phyloP scores from a whole-genome alignment of 1,140 invertebrate genomes.

The Physella acuta region DNA sequence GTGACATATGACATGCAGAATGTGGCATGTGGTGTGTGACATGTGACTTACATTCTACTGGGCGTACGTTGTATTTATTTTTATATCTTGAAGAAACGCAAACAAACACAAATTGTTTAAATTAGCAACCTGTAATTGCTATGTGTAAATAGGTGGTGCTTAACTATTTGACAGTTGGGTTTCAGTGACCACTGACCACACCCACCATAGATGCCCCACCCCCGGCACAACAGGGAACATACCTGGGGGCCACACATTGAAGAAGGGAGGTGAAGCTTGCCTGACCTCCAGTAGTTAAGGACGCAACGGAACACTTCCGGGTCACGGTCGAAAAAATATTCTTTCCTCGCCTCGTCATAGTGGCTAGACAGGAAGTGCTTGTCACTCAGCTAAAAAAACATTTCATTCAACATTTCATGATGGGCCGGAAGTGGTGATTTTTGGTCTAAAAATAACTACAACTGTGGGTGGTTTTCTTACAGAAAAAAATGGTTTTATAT shows the following conservation, averaged over 20 bases:
- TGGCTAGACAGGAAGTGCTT: conserved; percentile 32
- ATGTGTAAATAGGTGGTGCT: too few species aligned
- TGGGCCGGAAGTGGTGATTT: conserved; percentile 23
- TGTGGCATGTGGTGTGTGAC: too few species aligned
- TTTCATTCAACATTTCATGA: too few species aligned
- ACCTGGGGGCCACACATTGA: conserved; percentile 44
- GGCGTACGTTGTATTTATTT: too few species aligned
- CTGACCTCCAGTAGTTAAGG: conserved; percentile 40
- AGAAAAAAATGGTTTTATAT: neutral
- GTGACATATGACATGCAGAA: too few species aligned
- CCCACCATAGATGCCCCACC: too few species aligned
- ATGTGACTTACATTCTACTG: too few species aligned
- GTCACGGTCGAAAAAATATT: conserved; percentile 44
- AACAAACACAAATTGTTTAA: too few species aligned
- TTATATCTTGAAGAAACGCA: too few species aligned
- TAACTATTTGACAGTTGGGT: too few species aligned
- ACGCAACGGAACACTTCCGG: conserved; percentile 38
- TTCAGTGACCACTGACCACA: too few species aligned
- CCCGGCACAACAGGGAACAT: neutral
- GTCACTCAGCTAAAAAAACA: conserved; percentile 29
- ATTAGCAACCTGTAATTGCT: too few species aligned
- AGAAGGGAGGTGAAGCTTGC: conserved; percentile 42
- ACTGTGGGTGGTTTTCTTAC: neutral
- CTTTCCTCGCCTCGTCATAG: conserved; percentile 69
- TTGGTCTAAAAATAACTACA: conserved; percentile 11